These are phyloP conservation scores for Morus bassanus DNA, from an alignment of 2,797 vertebrate genomes.

Conservation along the genomic window DNA sequence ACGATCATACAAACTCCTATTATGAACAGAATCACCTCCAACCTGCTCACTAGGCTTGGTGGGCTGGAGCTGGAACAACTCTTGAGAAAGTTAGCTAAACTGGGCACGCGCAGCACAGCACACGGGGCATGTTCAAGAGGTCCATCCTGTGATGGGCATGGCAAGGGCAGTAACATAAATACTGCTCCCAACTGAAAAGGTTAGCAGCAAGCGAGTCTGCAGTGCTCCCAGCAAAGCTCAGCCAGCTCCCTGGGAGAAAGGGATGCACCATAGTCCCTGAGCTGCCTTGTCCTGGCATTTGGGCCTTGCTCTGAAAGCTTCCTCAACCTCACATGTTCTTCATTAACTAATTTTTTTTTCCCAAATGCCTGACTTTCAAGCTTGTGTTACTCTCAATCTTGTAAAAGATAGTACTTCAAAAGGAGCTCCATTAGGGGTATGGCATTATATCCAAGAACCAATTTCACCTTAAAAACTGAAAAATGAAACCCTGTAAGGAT, in stretches of 20 bases:
- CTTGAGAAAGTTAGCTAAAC: not conserved
- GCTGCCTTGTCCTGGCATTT: not conserved
- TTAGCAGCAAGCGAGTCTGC: rapidly evolving
- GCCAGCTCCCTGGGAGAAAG: not conserved
- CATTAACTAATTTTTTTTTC: not conserved
- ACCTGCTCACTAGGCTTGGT: not conserved
- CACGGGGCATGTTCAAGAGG: not conserved
- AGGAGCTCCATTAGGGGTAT: not conserved
- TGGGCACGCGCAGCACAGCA: not conserved
- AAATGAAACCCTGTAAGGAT: not conserved
- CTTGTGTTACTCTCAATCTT: not conserved
- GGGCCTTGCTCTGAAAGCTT: not conserved
- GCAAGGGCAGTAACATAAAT: not conserved
- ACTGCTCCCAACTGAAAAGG: not conserved
- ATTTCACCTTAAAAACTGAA: not conserved
- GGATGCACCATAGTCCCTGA: too few species aligned
- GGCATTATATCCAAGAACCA: not conserved
- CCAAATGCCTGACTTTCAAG: not conserved
- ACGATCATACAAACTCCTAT: not conserved
- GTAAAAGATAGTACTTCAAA: not conserved
- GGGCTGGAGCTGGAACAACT: not conserved
- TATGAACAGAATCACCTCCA: rapidly evolving
- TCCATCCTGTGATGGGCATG: not conserved
- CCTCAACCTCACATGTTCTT: not conserved
- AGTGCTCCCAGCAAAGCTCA: not conserved